A percentile compares a stretch with the other conserved stretches of the same genome.
Conservation (phyloP, 2,888 invertebrate species). For the Drosophila mimetica region DNA sequence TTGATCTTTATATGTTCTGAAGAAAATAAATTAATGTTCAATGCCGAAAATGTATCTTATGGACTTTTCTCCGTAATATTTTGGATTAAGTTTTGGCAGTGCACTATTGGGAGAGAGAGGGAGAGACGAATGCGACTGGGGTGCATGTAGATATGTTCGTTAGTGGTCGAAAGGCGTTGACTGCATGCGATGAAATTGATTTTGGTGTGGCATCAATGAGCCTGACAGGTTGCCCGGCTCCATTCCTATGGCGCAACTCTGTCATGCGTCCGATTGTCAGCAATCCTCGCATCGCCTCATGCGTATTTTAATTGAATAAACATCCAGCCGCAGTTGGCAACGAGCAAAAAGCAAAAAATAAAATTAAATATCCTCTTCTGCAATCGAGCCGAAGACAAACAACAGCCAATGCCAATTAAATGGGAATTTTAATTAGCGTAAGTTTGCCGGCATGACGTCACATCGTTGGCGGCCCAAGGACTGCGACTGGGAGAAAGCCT, state of each 20-base stretch:
- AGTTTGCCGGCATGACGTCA: constrained; percentile 69
- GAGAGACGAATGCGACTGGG: not conserved
- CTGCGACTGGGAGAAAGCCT: not conserved
- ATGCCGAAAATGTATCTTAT: no score
- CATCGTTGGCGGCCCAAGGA: constrained; percentile 2
- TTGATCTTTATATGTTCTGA: no score
- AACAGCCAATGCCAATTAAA: constrained; percentile 78
- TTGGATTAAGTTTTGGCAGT: not conserved
- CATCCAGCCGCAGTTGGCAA: constrained; percentile 51
- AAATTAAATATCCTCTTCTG: constrained; percentile 50
- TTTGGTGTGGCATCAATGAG: constrained; percentile 62
- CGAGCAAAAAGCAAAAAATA: constrained; percentile 21
- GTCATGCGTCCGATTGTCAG: constrained; percentile 29
- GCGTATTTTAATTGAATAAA: constrained; percentile 78
- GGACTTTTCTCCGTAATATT: no score
- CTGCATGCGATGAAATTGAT: constrained; percentile 77
- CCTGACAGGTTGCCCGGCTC: constrained; percentile 42
- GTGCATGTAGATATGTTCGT: constrained; percentile 26
- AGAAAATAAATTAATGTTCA: no score
- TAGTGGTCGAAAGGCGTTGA: constrained; percentile 72
- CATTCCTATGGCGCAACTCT: constrained; percentile 31
- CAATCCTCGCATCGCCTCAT: constrained; percentile 49
- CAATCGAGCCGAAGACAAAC: constrained; percentile 75
- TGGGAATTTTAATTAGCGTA: constrained; percentile 81
- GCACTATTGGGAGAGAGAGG: not conserved